Percentiles rank a stretch among this genome's conserved stretches.
phyloP scores from a whole-genome alignment of 2,113 vertebrate species.

The Neodon shergylaensis region DNA sequence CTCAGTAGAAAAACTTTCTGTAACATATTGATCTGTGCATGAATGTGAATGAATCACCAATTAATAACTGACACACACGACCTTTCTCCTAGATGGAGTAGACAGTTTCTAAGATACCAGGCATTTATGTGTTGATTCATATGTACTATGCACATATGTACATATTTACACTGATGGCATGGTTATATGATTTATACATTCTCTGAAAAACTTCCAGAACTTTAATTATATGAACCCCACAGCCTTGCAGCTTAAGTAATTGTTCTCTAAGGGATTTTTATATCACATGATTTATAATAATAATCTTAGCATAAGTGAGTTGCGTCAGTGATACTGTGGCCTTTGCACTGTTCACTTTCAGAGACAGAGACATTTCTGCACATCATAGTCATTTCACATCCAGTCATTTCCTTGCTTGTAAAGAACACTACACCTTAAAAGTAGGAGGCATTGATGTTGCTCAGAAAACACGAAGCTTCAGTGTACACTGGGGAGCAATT shows the following conservation, averaged over 20 bases:
- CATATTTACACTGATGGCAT: neutral
- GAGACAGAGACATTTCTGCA: constrained; percentile 43
- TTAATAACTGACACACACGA: constrained; percentile 9
- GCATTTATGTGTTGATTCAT: neutral
- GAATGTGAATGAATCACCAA: neutral
- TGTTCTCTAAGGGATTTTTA: constrained; percentile 52
- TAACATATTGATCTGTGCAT: constrained; percentile 13
- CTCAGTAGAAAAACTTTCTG: constrained; percentile 3
- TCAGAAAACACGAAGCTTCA: constrained; percentile 65
- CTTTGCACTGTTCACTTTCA: constrained; percentile 46
- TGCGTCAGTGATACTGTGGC: neutral
- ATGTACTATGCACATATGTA: neutral
- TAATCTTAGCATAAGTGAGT: constrained; percentile 28
- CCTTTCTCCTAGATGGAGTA: neutral
- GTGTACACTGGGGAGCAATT: constrained; percentile 45
- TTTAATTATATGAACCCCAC: neutral
- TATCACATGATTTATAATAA: constrained; percentile 55
- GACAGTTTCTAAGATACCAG: neutral
- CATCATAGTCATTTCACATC: constrained; percentile 23
- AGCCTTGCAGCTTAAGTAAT: constrained; percentile 1
- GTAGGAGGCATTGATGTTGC: constrained; percentile 59
- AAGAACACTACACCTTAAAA: constrained; percentile 39
- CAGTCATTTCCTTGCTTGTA: constrained; percentile 49
- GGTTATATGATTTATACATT: neutral
- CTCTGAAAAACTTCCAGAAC: constrained; percentile 33